These are phyloP conservation scores for Zeugodacus cucurbitae DNA, from an alignment of 1,140 invertebrate genomes.

Conservation along the genomic window DNA sequence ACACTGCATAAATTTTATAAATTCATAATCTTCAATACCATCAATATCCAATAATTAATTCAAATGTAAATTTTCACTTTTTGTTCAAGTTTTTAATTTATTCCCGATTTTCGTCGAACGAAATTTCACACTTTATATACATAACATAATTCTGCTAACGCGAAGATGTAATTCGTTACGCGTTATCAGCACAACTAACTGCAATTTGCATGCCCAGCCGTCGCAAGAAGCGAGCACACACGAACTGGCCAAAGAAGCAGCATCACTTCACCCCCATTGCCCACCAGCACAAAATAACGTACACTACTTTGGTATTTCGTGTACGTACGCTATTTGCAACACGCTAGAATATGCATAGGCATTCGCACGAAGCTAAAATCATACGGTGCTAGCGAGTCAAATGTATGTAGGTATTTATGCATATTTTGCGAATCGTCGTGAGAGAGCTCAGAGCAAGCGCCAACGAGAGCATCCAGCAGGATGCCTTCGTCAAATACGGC, in stretches of 20 bases:
- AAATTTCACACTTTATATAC: neutral
- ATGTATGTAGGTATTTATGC: neutral
- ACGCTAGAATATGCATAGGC: neutral
- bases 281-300: neutral
- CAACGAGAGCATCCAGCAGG: neutral
- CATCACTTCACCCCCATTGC: neutral
- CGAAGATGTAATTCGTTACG: slow-evolving; percentile 1
- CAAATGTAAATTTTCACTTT: neutral
- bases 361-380: neutral
- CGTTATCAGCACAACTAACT: slow-evolving; percentile 29
- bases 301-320: neutral
- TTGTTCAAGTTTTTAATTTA: neutral
- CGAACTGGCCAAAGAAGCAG: neutral
- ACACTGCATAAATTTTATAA: neutral
- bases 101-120: neutral
- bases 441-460: neutral
- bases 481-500: no score
- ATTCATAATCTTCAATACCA: neutral
- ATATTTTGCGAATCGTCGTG: neutral
- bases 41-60: neutral
- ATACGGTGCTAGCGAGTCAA: neutral
- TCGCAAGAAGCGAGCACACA: neutral
- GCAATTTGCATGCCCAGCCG: neutral
- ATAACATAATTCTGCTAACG: neutral
- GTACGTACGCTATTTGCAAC: neutral